Percentiles rank a stretch among this genome's conserved stretches.
These are phyloP conservation scores for Mycteria americana DNA, from an alignment of 2,797 vertebrate species.

Conservation along the genomic window DNA sequence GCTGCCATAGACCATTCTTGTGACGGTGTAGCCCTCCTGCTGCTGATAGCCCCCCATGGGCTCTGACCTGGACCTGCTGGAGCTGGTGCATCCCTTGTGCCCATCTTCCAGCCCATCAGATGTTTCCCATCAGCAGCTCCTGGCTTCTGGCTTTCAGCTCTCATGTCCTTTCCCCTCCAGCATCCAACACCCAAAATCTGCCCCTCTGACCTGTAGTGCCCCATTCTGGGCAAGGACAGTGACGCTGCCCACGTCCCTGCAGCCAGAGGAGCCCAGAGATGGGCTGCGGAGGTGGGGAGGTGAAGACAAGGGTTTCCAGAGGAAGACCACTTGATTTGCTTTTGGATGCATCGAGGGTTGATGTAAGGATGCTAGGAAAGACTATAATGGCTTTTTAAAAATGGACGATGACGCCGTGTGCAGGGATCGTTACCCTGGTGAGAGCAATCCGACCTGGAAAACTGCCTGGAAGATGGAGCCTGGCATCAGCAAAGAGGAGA, in stretches of 20 bases:
- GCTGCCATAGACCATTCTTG: not conserved
- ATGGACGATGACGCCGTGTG: accelerated
- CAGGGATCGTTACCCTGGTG: not conserved
- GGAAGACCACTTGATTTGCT: not conserved
- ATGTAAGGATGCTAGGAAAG: not conserved
- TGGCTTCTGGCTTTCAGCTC: not conserved
- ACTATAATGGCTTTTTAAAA: not conserved
- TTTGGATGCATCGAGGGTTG: not conserved
- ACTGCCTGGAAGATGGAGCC: not conserved
- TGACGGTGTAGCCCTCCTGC: not conserved
- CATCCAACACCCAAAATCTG: not conserved
- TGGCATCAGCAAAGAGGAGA: not conserved
- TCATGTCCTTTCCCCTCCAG: not conserved
- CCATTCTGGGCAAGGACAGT: too few species aligned
- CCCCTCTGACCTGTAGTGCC: not conserved
- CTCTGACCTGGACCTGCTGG: not conserved
- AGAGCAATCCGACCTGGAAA: not conserved
- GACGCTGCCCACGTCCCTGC: accelerated
- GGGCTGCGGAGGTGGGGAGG: not conserved
- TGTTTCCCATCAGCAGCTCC: not conserved
- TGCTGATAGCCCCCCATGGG: not conserved
- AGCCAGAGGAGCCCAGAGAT: not conserved
- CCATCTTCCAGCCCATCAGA: not conserved
- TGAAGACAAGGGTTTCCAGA: not conserved
- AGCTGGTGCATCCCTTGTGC: not conserved